phyloP scores from a whole-genome alignment of 2,113 vertebrate genomes.

The Melanocharis versteri region DNA sequence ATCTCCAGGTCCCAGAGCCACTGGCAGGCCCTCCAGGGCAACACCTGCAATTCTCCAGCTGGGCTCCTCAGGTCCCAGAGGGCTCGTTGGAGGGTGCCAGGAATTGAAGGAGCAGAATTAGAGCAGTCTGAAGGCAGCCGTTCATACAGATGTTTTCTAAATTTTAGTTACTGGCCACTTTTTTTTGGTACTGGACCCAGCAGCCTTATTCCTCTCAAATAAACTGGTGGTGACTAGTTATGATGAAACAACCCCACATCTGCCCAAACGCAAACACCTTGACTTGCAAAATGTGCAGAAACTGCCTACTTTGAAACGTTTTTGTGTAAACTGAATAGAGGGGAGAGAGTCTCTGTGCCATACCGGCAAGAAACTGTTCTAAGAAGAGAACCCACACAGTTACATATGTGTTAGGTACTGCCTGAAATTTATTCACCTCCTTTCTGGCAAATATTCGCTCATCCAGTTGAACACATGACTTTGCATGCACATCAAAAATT shows the following conservation, averaged over 20 bases:
- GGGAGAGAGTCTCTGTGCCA: not conserved
- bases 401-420: fast-evolving
- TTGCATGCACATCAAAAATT: not conserved
- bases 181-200: not conserved
- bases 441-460: not conserved
- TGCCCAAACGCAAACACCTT: not conserved
- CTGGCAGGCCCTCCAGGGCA: fast-evolving
- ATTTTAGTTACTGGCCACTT: not conserved
- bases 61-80: not conserved
- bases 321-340: not conserved
- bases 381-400: not conserved
- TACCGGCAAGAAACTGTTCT: not conserved
- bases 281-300: not conserved
- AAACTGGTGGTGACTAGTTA: not conserved
- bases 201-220: fast-evolving
- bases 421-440: not conserved
- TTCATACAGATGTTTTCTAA: not conserved
- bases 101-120: not conserved
- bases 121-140: not conserved
- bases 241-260: not conserved
- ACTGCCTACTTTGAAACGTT: not conserved
- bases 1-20: not conserved
- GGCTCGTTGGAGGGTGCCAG: fast-evolving
- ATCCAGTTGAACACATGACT: not conserved
- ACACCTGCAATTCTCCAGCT: fast-evolving